Conservation (phyloP, 2,797 vertebrate genomes). For the Apogon talboti region DNA sequence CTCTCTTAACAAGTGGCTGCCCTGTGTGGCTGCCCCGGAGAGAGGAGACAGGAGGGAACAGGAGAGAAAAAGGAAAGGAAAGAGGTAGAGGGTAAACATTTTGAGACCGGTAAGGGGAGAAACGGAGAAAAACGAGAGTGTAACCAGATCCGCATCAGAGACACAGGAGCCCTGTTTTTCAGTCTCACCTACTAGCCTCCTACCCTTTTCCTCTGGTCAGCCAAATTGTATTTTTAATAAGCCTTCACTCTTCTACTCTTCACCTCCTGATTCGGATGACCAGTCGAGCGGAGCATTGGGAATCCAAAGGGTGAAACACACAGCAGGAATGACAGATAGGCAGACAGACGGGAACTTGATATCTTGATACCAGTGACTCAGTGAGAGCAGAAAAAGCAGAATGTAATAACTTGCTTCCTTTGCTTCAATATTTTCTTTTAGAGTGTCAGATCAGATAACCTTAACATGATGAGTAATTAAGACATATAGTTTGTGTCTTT, state of each 20-base stretch:
- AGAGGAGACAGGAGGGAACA: constrained; percentile 16
- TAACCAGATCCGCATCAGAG: constrained; percentile 69
- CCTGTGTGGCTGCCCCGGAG: constrained; percentile 33
- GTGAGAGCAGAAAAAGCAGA: constrained; percentile 8
- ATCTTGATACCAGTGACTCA: constrained; percentile 27
- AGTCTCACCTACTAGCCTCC: constrained; percentile 66
- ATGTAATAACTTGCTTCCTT: constrained; percentile 19
- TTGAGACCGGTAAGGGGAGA: constrained; percentile 39
- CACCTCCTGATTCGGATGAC: constrained; percentile 46
- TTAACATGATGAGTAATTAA: not conserved
- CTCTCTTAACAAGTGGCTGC: constrained; percentile 59
- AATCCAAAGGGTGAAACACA: constrained; percentile 33
- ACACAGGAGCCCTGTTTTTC: constrained; percentile 71
- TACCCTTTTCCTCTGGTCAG: constrained; percentile 38
- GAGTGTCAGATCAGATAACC: constrained; percentile 7
- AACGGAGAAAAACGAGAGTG: constrained; percentile 61
- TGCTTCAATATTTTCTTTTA: constrained; percentile 24
- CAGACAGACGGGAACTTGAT: constrained; percentile 40
- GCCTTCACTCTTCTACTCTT: constrained; percentile 41
- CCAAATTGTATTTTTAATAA: constrained; percentile 77
- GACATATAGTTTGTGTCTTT: not conserved
- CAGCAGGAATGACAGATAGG: constrained; percentile 27
- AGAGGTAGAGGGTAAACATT: constrained; percentile 39
- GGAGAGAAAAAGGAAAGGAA: constrained; percentile 22
- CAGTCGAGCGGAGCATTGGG: constrained; percentile 44